phyloP scores from a whole-genome alignment of 2,113 vertebrate species.

The Dasyurus viverrinus region DNA sequence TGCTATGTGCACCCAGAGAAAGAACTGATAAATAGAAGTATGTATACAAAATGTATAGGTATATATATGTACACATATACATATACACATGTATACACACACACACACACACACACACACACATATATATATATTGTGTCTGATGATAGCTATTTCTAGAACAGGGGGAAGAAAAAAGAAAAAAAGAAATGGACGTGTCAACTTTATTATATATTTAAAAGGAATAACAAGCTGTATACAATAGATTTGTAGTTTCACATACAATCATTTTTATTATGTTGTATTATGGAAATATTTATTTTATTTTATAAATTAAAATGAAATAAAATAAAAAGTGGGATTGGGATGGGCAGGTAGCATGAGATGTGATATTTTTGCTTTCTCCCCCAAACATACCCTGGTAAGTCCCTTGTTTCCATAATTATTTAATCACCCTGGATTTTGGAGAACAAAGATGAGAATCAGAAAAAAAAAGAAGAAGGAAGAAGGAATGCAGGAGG shows the following conservation, averaged over 20 bases:
- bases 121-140: background rate
- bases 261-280: background rate
- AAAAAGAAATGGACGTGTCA: background rate
- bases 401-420: background rate
- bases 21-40: background rate
- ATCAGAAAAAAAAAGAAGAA: background rate
- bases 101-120: too few species aligned
- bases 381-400: background rate
- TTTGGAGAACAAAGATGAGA: background rate
- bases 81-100: too few species aligned
- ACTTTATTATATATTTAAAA: background rate
- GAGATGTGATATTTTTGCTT: background rate
- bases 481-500: background rate
- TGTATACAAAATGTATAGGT: background rate
- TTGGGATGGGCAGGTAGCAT: background rate
- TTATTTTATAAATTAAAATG: background rate
- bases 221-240: background rate
- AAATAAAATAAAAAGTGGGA: background rate
- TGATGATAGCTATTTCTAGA: background rate
- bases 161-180: background rate
- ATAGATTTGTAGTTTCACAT: background rate
- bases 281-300: background rate
- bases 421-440: background rate
- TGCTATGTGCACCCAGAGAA: background rate
- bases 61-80: too few species aligned